These are phyloP conservation scores for Heterodera schachtii DNA, from an alignment of 1,140 invertebrate genomes.

Conservation along the genomic window DNA sequence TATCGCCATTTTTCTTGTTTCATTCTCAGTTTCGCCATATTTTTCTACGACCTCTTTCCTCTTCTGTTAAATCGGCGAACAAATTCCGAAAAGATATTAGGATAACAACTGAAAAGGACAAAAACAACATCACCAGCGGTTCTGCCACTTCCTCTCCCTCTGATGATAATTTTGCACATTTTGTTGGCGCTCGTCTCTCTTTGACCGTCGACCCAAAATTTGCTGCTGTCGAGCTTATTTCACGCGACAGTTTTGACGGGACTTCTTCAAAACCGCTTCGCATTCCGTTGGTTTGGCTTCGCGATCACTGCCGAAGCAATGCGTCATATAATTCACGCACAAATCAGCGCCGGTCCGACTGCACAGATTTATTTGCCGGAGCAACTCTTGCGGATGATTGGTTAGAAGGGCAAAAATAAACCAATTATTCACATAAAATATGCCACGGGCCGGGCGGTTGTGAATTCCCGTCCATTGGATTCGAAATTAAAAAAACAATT, in stretches of 20 bases:
- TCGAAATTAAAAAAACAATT: slow-evolving; percentile 8
- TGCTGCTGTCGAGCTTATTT: slow-evolving; percentile 13
- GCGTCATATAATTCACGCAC: slow-evolving; percentile 49
- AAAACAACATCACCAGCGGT: not conserved
- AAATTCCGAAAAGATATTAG: not conserved
- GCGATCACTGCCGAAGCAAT: slow-evolving; percentile 55
- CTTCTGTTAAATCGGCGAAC: not conserved
- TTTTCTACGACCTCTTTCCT: not conserved
- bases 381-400: slow-evolving; percentile 33
- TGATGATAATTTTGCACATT: not conserved
- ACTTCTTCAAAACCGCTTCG: slow-evolving; percentile 16
- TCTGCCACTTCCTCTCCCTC: not conserved
- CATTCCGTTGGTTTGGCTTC: slow-evolving; percentile 58
- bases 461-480: not conserved
- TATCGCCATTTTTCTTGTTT: not conserved
- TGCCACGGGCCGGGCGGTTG: no score
- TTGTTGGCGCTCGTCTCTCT: slow-evolving; percentile 15
- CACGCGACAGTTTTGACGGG: not conserved
- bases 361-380: slow-evolving; percentile 42
- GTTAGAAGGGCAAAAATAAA: not conserved
- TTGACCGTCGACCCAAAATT: slow-evolving; percentile 22
- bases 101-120: not conserved
- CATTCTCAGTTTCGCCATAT: not conserved
- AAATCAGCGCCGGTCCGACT: slow-evolving; percentile 51
- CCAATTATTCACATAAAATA: no score